These are phyloP conservation scores for Corythaeola cristata DNA, from an alignment of 2,113 vertebrate genomes.

Conservation along the genomic window DNA sequence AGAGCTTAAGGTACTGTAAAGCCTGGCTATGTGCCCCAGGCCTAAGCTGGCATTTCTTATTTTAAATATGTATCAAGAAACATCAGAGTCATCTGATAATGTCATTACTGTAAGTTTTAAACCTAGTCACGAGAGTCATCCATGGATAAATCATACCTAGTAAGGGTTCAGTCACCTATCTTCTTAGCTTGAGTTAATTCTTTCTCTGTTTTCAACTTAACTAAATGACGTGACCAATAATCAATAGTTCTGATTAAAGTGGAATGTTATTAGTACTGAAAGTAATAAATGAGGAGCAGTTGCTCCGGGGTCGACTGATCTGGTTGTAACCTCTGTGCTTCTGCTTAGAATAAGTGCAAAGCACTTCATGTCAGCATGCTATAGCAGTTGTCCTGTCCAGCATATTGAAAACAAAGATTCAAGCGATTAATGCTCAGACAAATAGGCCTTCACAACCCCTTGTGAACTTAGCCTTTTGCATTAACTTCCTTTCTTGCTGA, in stretches of 20 bases:
- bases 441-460: not conserved
- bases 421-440: not conserved
- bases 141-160: not conserved
- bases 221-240: not conserved
- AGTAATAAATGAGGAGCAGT: not conserved
- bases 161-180: not conserved
- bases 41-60: not conserved
- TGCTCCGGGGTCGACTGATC: accelerated
- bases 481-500: not conserved
- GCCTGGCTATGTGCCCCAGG: not conserved
- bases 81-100: not conserved
- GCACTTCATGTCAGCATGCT: not conserved
- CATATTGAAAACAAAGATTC: not conserved
- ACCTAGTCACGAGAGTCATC: not conserved
- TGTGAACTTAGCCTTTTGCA: not conserved
- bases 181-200: not conserved
- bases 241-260: not conserved
- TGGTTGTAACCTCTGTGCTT: not conserved
- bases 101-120: not conserved
- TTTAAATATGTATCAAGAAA: not conserved
- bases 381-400: not conserved
- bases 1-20: not conserved
- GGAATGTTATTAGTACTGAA: not conserved
- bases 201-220: not conserved
- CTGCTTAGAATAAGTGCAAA: not conserved